Evolutionary conservation across 2,888 invertebrate species (phyloP), one percentile per base, ranked within the genome.

Genomic region (Limnephilus lunatus): DNA sequence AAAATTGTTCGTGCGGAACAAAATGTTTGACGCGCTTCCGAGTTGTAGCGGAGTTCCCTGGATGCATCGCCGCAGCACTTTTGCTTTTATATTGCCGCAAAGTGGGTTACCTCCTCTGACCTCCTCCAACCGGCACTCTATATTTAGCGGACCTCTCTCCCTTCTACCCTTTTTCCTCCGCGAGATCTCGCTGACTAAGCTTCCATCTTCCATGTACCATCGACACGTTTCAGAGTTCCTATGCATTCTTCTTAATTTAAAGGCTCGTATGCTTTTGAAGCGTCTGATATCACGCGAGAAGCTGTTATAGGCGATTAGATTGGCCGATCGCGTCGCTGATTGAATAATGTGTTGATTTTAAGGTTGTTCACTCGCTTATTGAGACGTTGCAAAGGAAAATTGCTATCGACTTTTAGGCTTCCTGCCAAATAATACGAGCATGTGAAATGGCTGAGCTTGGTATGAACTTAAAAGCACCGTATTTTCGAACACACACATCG

Each of bases 291-390:
- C 68, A 0, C 68, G 25, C 68, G 25, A 25, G 25, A 25, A n/a
- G 25, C 25, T n/a, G 68, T 32, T 32, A 15, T 39, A 83, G 80
- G 25, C 35, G 81, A 81, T 81, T 30, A 30, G 44, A n/a, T 44
- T 44, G 80, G 80, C 82, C n/a, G 48, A 90, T 90, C 68, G 30
- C 82, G 48, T 82, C n/a, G 86, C 30, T 44, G 90, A 90, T 82
- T 82, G 90, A 90, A 83, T 53, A 53, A 83, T 90, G 83, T 85
- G 90, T 35, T 81, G 44, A 39, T 89, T 44, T 81, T 86, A 88
- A 91, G 89, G 91, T 89, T 88, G 91, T 91, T 91, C 91, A 44
- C 87, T 91, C 53, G 39, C n/a, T 11, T 82, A 88, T 87, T 68
- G 48, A 81, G 32, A 31, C 81, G 30, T 81, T 82, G 83, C 86